A percentile compares a stretch with the other conserved stretches of the same genome.
Evolutionary conservation across 2,888 invertebrate genomes (phyloP).

Genomic region (Perizoma flavofasciatum): DNA sequence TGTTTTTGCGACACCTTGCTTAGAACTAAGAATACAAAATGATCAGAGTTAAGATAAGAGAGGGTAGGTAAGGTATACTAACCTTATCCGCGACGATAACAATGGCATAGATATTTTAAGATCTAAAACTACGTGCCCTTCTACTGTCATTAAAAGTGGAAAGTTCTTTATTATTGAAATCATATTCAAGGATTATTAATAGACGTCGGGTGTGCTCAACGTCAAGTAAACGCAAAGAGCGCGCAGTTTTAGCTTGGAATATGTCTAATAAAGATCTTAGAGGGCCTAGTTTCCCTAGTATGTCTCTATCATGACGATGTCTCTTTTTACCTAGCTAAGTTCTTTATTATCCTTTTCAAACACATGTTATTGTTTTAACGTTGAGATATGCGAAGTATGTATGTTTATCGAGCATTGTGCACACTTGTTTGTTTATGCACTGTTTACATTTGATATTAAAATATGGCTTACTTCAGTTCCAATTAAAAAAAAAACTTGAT

Average conservation of each 20-base stretch:
- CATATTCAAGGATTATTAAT: too few species aligned
- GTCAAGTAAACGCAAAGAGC: too few species aligned
- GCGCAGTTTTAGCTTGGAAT: too few species aligned
- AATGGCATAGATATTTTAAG: too few species aligned
- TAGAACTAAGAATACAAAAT: neutral
- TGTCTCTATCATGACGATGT: neutral
- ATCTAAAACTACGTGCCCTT: too few species aligned
- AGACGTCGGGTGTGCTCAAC: too few species aligned
- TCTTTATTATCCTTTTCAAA: constrained; percentile 16
- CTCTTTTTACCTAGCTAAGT: neutral
- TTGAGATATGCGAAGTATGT: constrained; percentile 25
- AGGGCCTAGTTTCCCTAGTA: neutral
- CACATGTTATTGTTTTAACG: constrained; percentile 37
- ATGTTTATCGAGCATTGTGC: constrained; percentile 32
- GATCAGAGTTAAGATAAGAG: neutral
- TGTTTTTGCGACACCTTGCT: constrained; percentile 15
- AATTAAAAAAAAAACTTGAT: constrained; percentile 36
- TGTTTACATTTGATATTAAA: constrained; percentile 24
- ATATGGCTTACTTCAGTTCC: constrained; percentile 21
- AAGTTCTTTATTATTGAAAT: too few species aligned
- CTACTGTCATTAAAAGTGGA: too few species aligned
- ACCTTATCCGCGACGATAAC: too few species aligned
- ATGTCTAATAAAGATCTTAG: too few species aligned
- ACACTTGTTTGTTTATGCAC: constrained; percentile 31
- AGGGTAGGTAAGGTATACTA: neutral